Percentiles rank a stretch among this genome's conserved stretches.
Conservation (phyloP, 2,113 vertebrate species). For the Myodes glareolus region DNA sequence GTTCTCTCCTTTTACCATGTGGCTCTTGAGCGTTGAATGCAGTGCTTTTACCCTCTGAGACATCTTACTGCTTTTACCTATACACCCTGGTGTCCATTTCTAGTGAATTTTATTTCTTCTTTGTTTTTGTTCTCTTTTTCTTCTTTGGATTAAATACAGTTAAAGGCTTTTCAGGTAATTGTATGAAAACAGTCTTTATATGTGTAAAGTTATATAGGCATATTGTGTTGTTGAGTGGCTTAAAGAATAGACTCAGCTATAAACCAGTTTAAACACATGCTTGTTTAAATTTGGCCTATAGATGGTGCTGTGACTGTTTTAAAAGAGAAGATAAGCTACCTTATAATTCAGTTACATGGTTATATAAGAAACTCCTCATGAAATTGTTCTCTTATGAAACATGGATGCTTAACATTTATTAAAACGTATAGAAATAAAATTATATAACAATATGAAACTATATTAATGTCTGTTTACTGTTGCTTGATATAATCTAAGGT, state of each 20-base stretch:
- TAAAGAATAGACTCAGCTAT: neutral
- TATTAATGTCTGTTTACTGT: slow-evolving; percentile 30
- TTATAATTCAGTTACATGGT: slow-evolving; percentile 39
- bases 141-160: neutral
- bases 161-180: neutral
- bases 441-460: neutral
- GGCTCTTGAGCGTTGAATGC: too few relatives aligned
- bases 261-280: slow-evolving; percentile 45
- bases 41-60: too few relatives aligned
- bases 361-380: slow-evolving; percentile 15
- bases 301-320: slow-evolving; percentile 78
- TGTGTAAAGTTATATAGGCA: neutral
- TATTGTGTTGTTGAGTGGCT: slow-evolving; percentile 43
- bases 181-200: neutral
- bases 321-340: slow-evolving; percentile 49
- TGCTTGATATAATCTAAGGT: neutral
- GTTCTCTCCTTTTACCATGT: neutral
- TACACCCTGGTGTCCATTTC: neutral
- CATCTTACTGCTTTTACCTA: neutral
- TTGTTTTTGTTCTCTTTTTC: neutral
- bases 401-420: slow-evolving; percentile 46
- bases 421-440: slow-evolving; percentile 51
- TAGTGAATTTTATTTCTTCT: slow-evolving; percentile 11
- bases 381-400: slow-evolving; percentile 6
- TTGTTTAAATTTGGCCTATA: slow-evolving; percentile 74